Percentiles rank a stretch among this genome's conserved stretches.
Evolutionary conservation across 2,113 vertebrate genomes (phyloP).

Genomic region (Piaya cayana): DNA sequence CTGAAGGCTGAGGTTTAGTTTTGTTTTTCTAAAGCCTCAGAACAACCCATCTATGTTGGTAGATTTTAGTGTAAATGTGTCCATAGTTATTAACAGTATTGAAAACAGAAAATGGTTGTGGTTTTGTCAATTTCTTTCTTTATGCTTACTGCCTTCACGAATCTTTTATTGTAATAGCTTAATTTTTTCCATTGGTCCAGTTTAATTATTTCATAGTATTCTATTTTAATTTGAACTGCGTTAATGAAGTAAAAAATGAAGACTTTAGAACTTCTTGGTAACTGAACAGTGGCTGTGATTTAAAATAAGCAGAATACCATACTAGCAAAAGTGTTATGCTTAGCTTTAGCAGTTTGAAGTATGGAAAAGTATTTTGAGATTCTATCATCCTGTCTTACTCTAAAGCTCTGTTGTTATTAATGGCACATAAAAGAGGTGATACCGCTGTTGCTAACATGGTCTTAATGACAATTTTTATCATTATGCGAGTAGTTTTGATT

Average conservation of each 20-base stretch:
- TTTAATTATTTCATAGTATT: not conserved
- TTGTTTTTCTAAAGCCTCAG: not conserved
- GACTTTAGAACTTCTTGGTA: not conserved
- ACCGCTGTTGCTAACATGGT: not conserved
- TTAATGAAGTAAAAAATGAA: not conserved
- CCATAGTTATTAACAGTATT: not conserved
- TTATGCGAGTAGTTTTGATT: not conserved
- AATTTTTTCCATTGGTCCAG: not conserved
- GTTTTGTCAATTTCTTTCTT: not conserved
- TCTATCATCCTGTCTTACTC: not conserved
- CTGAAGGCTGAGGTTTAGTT: not conserved
- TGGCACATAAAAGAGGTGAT: not conserved
- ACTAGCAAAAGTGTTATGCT: not conserved
- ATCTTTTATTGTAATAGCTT: not conserved
- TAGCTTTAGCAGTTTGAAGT: not conserved
- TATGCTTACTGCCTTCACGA: not conserved
- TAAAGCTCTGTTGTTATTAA: not conserved
- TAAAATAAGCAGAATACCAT: not conserved
- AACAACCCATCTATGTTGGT: not conserved
- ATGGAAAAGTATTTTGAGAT: not conserved
- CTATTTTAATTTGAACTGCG: not conserved
- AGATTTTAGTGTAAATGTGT: not conserved
- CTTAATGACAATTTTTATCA: not conserved
- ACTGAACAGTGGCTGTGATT: not conserved
- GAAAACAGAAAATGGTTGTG: not conserved